These are phyloP conservation scores for Proctacanthus coquilletti DNA, from an alignment of 1,140 invertebrate species.

Conservation along the genomic window DNA sequence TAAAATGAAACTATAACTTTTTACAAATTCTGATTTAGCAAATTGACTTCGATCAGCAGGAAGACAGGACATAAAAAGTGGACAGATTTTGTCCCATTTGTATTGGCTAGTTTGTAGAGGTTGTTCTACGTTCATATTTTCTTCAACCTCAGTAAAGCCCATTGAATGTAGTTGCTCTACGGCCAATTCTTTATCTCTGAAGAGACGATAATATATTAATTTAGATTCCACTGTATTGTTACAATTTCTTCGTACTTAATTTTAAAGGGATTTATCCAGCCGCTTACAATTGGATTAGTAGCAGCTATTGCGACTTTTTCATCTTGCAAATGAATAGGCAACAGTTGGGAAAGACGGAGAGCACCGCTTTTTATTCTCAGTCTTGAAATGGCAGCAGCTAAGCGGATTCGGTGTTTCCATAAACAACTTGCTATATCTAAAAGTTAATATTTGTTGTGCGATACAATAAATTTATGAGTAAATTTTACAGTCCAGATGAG, in stretches of 20 bases:
- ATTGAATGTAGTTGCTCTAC: slow-evolving; percentile 14
- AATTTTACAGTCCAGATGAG: slow-evolving; percentile 27
- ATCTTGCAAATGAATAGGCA: slow-evolving; percentile 50
- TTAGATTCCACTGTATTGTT: background rate
- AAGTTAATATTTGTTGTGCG: background rate
- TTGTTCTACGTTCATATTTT: slow-evolving; percentile 15
- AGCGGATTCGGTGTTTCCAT: slow-evolving; percentile 41
- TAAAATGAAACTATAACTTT: slow-evolving; percentile 29
- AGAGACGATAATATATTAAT: background rate
- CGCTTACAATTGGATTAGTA: slow-evolving; percentile 44
- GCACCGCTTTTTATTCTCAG: slow-evolving; percentile 53
- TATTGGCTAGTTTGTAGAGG: slow-evolving; percentile 35
- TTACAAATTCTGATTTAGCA: slow-evolving; percentile 35
- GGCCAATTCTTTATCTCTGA: slow-evolving; percentile 18
- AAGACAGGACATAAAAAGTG: slow-evolving; percentile 50
- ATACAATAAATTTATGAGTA: background rate
- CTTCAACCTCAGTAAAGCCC: slow-evolving; percentile 19
- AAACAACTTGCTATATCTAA: slow-evolving; percentile 39
- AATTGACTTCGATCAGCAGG: slow-evolving; percentile 29
- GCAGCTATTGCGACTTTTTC: slow-evolving; percentile 42
- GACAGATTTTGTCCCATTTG: slow-evolving; percentile 51
- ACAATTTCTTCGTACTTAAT: slow-evolving; percentile 44
- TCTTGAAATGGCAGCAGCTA: slow-evolving; percentile 53
- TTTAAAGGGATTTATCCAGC: slow-evolving; percentile 60
- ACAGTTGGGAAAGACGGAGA: slow-evolving; percentile 42